Conservation (phyloP, 2,888 invertebrate species). For the Pimpla rufipes region DNA sequence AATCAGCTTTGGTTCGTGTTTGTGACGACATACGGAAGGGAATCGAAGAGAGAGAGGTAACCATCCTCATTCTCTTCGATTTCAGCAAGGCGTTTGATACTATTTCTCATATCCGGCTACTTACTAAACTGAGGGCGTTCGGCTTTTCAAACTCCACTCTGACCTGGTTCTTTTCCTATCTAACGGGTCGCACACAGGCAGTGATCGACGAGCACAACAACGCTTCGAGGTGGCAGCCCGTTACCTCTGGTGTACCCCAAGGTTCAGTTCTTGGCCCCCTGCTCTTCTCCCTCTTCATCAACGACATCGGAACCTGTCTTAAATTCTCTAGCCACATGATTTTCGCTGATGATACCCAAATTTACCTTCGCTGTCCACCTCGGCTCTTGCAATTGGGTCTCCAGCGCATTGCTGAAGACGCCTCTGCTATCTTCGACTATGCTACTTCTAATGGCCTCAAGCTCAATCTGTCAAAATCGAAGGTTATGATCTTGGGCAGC, state of each 20-base stretch:
- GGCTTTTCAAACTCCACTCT: not conserved
- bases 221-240: not conserved
- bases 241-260: not conserved
- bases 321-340: not conserved
- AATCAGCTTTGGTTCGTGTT: slow-evolving; percentile 18
- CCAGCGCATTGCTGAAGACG: not conserved
- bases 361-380: not conserved
- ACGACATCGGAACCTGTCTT: not conserved
- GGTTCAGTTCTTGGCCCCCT: slow-evolving; percentile 9
- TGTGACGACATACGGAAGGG: not conserved
- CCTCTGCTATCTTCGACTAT: too few relatives aligned
- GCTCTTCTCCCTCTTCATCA: slow-evolving; percentile 6
- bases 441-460: not conserved
- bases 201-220: not conserved
- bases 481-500: slow-evolving; percentile 29
- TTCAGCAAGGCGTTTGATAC: slow-evolving; percentile 29
- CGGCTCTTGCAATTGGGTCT: not conserved
- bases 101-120: not conserved
- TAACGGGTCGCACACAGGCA: not conserved
- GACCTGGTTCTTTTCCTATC: not conserved
- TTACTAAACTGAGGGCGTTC: not conserved
- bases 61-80: slow-evolving; percentile 38
- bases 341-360: slow-evolving; percentile 16
- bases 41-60: slow-evolving; percentile 24
- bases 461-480: slow-evolving; percentile 2